Conservation (phyloP, 2,888 invertebrate genomes). For the Aethes cnicana region DNA sequence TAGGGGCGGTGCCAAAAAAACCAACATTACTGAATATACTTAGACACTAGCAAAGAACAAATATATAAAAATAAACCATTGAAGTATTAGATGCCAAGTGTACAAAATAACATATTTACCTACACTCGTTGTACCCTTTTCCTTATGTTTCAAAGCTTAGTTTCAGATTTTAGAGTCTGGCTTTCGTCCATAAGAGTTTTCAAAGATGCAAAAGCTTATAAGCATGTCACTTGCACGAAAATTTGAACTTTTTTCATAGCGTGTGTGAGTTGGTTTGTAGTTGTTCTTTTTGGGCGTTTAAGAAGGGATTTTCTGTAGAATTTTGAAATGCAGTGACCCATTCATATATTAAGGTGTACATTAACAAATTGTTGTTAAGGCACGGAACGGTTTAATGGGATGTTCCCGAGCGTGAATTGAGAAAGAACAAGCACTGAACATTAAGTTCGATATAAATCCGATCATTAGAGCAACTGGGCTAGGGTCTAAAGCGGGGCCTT, state of each 20-base stretch:
- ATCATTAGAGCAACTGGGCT: too few relatives aligned
- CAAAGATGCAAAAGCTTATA: constrained; percentile 6
- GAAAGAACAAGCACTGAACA: too few relatives aligned
- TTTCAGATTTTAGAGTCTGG: constrained; percentile 40
- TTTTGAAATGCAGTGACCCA: constrained; percentile 27
- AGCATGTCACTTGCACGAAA: constrained; percentile 14
- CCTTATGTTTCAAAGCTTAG: constrained; percentile 40
- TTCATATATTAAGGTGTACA: constrained; percentile 30
- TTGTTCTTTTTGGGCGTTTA: not conserved
- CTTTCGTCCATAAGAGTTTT: constrained; percentile 34
- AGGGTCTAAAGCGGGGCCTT: too few relatives aligned
- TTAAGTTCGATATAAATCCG: too few relatives aligned
- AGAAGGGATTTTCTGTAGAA: constrained; percentile 1
- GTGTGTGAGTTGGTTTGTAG: not conserved
- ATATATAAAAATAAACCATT: too few relatives aligned
- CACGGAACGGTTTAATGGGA: constrained; percentile 25
- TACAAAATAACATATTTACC: constrained; percentile 31
- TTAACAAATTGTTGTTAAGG: constrained; percentile 28
- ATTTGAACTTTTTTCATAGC: constrained; percentile 25
- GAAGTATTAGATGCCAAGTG: constrained; percentile 12
- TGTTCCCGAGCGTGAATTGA: constrained; percentile 17
- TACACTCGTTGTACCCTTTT: constrained; percentile 38
- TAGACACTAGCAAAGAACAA: too few relatives aligned
- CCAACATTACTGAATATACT: too few relatives aligned
- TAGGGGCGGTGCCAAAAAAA: too few relatives aligned